Evolutionary conservation across 2,113 vertebrate species (phyloP).

Genomic region (Scophthalmus maximus): DNA sequence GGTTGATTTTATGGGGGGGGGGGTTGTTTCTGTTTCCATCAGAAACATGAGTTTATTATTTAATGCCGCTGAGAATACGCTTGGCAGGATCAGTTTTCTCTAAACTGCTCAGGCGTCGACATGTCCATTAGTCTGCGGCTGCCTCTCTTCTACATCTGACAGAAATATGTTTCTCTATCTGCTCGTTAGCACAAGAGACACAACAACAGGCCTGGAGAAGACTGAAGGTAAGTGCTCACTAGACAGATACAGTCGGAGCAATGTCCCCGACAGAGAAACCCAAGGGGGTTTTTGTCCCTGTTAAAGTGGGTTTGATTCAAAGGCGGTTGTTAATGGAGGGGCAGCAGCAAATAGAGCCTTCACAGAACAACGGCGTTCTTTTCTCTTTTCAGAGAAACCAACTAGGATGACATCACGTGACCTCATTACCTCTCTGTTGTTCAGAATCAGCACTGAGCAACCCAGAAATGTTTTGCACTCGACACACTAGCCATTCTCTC

Average conservation of each 20-base stretch:
- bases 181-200: too few relatives aligned
- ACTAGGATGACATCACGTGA: slow-evolving; percentile 51
- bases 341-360: slow-evolving; percentile 23
- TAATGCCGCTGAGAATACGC: slow-evolving; percentile 5
- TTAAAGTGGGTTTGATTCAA: slow-evolving; percentile 50
- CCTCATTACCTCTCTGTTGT: slow-evolving; percentile 57
- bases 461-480: slow-evolving; percentile 19
- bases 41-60: slow-evolving; percentile 37
- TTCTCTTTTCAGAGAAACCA: slow-evolving; percentile 41
- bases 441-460: slow-evolving; percentile 7
- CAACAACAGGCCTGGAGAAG: slow-evolving; percentile 8
- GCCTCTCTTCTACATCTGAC: background rate
- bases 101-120: too few relatives aligned
- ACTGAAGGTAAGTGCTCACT: slow-evolving; percentile 6
- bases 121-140: background rate
- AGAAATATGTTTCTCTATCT: background rate
- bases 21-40: slow-evolving; percentile 13
- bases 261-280: slow-evolving; percentile 36
- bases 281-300: slow-evolving; percentile 48
- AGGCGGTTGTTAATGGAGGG: slow-evolving; percentile 31
- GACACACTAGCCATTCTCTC: background rate
- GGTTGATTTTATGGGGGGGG: too few relatives aligned
- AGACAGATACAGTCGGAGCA: slow-evolving; percentile 36
- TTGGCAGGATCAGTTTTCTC: background rate
- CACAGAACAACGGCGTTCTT: slow-evolving; percentile 18